Conservation (phyloP, 1,140 invertebrate genomes). For the Zaprionus camerounensis region DNA sequence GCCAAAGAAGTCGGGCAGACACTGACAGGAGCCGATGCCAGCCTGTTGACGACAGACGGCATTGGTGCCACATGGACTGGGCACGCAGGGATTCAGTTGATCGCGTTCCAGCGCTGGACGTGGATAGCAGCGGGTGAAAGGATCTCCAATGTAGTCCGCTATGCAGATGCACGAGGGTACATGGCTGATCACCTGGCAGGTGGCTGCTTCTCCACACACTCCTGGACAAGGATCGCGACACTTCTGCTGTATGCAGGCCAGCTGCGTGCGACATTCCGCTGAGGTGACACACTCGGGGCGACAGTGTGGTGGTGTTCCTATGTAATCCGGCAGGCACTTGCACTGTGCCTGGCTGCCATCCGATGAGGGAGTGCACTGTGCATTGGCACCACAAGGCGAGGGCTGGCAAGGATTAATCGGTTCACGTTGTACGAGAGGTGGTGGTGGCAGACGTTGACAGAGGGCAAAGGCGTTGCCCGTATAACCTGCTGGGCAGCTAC, state of each 20-base stretch:
- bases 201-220: constrained; percentile 89
- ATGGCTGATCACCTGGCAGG: constrained; percentile 91
- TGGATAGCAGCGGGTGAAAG: constrained; percentile 86
- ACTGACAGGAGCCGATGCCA: constrained; percentile 79
- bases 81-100: constrained; percentile 86
- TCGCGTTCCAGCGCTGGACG: constrained; percentile 83
- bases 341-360: constrained; percentile 90
- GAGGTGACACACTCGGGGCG: constrained; percentile 88
- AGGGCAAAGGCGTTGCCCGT: constrained; percentile 92
- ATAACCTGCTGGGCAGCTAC: constrained; percentile 90
- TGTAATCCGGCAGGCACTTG: constrained; percentile 90
- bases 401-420: constrained; percentile 87
- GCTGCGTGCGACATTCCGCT: constrained; percentile 88
- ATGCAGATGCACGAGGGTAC: constrained; percentile 89
- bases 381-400: constrained; percentile 90
- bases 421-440: constrained; percentile 64
- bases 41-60: constrained; percentile 87
- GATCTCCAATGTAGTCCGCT: constrained; percentile 88
- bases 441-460: constrained; percentile 66
- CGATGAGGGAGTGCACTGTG: constrained; percentile 88
- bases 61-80: constrained; percentile 88
- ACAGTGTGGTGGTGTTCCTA: constrained; percentile 91
- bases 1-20: constrained; percentile 86
- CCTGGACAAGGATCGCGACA: constrained; percentile 90
- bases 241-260: constrained; percentile 88